Evolutionary conservation across 1,140 invertebrate genomes (phyloP).

Genomic region (Oncopodura yosiiana): DNA sequence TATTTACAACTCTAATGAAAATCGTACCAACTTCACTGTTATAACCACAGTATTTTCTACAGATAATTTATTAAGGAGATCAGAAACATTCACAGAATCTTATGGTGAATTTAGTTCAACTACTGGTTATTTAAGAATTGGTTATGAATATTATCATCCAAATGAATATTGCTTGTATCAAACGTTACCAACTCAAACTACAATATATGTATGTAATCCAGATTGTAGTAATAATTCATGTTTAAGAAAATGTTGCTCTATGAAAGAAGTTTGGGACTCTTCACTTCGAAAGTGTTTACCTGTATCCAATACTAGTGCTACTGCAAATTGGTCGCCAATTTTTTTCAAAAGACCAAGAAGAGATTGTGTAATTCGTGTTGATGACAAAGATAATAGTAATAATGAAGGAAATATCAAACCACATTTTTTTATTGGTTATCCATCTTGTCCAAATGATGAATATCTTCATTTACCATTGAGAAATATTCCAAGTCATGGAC

Average conservation of each 20-base stretch:
- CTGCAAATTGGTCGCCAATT: not conserved
- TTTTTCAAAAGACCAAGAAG: not conserved
- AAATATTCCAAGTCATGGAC: no score
- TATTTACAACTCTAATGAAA: no score
- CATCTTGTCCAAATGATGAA: no score
- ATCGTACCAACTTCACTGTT: no score
- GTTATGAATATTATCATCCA: slow-evolving; percentile 1
- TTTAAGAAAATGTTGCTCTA: not conserved
- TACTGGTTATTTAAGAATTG: not conserved
- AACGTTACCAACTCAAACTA: not conserved
- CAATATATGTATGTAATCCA: not conserved
- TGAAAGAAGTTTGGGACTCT: not conserved
- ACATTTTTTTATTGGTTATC: no score
- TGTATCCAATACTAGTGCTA: not conserved
- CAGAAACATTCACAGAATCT: no score
- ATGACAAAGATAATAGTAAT: not conserved
- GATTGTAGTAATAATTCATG: not conserved
- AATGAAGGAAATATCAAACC: not conserved
- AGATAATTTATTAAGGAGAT: no score
- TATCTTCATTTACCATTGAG: no score
- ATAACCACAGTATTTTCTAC: no score
- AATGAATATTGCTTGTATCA: not conserved
- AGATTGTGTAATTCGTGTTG: not conserved
- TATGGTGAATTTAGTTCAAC: no score
- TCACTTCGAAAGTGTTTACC: not conserved